Base-by-base conservation (phyloP, 2,888 invertebrate genomes). In the Tipula lateralis region DNA sequence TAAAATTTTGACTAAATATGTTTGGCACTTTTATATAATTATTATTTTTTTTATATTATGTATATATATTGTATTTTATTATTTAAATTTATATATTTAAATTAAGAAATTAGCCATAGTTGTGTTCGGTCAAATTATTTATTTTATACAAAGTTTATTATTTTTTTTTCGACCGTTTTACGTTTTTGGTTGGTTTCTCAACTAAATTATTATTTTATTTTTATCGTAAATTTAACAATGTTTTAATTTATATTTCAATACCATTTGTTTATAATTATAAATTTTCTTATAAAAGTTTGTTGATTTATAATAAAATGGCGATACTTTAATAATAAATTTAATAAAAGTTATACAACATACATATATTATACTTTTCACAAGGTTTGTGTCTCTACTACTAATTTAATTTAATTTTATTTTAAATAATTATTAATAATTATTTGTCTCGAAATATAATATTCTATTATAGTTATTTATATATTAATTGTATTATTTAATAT, bases 1-100 rank as follows among this genome's bases (percentile, higher is more conserved):
- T 13, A 81, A 82, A 82, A 82, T 82, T 82, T 82, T 82, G 82
- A 82, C 82, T 82, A 82, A 82, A 30, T 30, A 30, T 82, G 82
- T 82, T 82, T 82, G 82, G 82, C 82, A 82, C 82, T 82, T 82
- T 82, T 2, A 81, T n/a, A 81, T 29, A 82, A 29, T 82, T 13
- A 30, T 82, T 82, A 82, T 82, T 82, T 16, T 16, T 30, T n/a
- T n/a, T n/a, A n/a, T n/a, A n/a, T n/a, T n/a, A n/a, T n/a, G n/a
- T n/a, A n/a, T n/a, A n/a, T n/a, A n/a, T n/a, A 30, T 13, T 32
- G n/a, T 82, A 82, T 82, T 82, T 30, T 16, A 32, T 82, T 82
- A n/a, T 16, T 82, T 30, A 82, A 29, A 12, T 5, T 29, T 29
- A 29, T 80, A n/a, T 29, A 13, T 29, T 29, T 81, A 29, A 29